Base-by-base conservation (phyloP, 2,797 vertebrate genomes). In the Stomatorhinus walkeri region DNA sequence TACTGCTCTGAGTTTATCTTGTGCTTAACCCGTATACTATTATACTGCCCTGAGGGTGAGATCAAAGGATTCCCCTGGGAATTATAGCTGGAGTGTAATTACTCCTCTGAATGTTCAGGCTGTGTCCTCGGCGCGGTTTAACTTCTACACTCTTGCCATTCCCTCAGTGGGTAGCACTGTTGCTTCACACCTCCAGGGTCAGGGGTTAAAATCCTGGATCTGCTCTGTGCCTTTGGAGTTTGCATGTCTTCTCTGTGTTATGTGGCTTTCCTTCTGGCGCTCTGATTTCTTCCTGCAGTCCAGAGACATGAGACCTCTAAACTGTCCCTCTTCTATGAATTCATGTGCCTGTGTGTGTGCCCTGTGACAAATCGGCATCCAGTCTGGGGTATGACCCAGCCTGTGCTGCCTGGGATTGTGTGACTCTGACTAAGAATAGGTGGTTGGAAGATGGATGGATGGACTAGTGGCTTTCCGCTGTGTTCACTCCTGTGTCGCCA, bases 71-170 rank as follows among this genome's bases (percentile, higher is more conserved):
- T 81, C n/a, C 76, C 8, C 76, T 46, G 68, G 40, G 68, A 32
- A 72, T 81, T 81, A 81, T 43, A 81, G 36, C 40, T 81, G 36
- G 76, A 81, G 76, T 81, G 4, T 81, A 81, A 81, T 81, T 81
- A n/a, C 76, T 10, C 19, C 40, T 22, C 40, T 43, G 76, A 81
- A 43, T 46, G 40, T 81, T 81, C 76, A 81, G 76, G 19, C 36
- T 46, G 16, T 43, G 76, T 81, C 36, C 40, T 46, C 46, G 76
- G 40, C 7, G 16, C 22, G 36, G 76, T 81, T 81, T 81, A 46
- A 46, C 76, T 81, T 79, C 7, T 43, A 46, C 76, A 81, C 40
- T n/a, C 5, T 43, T 46, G 16, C 19, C 19, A 43, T 46, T 81
- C 76, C 40, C 36, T 40, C 72, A 43, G 36, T 79, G 72, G 40